phyloP scores from a whole-genome alignment of 1,140 invertebrate genomes.

The Cherax quadricarinatus region DNA sequence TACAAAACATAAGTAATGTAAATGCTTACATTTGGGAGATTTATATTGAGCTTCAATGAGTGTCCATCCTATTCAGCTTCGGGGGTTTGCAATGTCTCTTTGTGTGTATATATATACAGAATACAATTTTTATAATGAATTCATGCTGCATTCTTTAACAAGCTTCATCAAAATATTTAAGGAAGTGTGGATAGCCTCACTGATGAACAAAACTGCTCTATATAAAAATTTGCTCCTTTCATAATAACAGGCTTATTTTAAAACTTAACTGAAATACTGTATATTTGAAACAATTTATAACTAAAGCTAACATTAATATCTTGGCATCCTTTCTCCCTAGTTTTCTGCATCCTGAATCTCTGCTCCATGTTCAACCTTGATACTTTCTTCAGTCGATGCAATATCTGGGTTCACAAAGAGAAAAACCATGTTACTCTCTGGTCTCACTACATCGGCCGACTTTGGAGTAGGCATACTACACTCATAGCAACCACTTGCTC shows the following conservation, averaged over 20 bases:
- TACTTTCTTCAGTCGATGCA: constrained; percentile 30
- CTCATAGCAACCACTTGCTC: constrained; percentile 53
- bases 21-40: background rate
- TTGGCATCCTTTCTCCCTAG: background rate
- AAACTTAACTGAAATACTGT: background rate
- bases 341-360: constrained; percentile 4
- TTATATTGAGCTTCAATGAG: background rate
- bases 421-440: constrained; percentile 59
- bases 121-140: background rate
- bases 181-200: background rate
- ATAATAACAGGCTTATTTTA: background rate
- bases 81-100: background rate
- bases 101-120: background rate
- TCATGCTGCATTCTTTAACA: background rate
- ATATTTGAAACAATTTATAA: background rate
- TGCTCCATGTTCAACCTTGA: constrained; percentile 32
- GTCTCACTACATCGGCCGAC: constrained; percentile 1
- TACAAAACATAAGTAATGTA: background rate
- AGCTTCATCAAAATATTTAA: background rate
- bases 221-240: background rate
- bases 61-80: background rate
- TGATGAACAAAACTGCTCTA: background rate
- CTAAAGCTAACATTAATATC: background rate
- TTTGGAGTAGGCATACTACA: constrained; percentile 62
- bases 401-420: constrained; percentile 57